A percentile compares a stretch with the other conserved stretches of the same genome.
Evolutionary conservation across 2,113 vertebrate species (phyloP).

Genomic region (Ophthalmolycus amberensis): DNA sequence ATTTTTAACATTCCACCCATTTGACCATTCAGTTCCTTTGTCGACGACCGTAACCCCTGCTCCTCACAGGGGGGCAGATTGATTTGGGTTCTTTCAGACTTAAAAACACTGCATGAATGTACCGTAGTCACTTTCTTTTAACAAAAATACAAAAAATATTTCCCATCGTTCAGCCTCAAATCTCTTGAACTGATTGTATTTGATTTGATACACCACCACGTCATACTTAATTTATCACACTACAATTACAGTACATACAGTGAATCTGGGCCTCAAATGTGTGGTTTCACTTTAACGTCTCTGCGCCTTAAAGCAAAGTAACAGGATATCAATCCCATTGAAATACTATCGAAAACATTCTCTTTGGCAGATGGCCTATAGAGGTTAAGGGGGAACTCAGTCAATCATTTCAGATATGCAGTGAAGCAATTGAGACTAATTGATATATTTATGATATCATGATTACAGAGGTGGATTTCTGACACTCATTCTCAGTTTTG

Average conservation of each 20-base stretch:
- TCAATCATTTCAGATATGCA: constrained; percentile 17
- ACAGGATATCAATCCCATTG: constrained; percentile 30
- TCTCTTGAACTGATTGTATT: neutral
- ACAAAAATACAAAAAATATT: neutral
- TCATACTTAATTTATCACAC: constrained; percentile 31
- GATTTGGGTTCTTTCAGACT: constrained; percentile 14
- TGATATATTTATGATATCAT: constrained; percentile 57
- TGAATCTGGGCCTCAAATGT: constrained; percentile 29
- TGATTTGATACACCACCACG: neutral
- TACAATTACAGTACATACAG: constrained; percentile 25
- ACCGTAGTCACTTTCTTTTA: neutral
- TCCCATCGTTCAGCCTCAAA: constrained; percentile 1
- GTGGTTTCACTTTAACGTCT: constrained; percentile 5
- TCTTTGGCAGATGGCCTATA: constrained; percentile 8
- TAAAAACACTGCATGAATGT: neutral
- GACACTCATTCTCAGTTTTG: constrained; percentile 27
- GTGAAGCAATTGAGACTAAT: constrained; percentile 40
- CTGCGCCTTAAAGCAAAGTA: constrained; percentile 33
- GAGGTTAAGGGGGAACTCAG: constrained; percentile 1
- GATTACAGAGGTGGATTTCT: constrained; percentile 53
- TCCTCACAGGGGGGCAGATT: constrained; percentile 12
- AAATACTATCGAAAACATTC: constrained; percentile 39
- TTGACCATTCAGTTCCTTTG: constrained; percentile 30
- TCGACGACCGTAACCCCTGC: neutral
- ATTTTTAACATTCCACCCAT: constrained; percentile 69